Evolutionary conservation across 2,797 vertebrate species (phyloP).

Genomic region (Poeciliopsis infans): DNA sequence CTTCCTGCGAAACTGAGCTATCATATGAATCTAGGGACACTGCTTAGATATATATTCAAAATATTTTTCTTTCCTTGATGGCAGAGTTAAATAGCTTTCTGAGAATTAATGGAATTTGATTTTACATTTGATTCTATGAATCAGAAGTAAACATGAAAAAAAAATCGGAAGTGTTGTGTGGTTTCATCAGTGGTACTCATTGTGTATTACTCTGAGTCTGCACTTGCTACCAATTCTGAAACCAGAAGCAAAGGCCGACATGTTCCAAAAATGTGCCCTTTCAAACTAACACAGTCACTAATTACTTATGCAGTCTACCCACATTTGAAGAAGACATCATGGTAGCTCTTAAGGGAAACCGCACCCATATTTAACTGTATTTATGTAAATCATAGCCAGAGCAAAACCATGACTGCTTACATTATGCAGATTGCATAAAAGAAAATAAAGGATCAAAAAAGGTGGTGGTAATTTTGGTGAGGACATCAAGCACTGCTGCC

Average conservation of each 20-base stretch:
- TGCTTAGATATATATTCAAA: neutral
- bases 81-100: neutral
- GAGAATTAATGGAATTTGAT: neutral
- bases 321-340: neutral
- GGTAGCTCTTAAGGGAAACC: neutral
- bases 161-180: no score
- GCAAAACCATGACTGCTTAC: neutral
- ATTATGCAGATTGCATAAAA: neutral
- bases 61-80: neutral
- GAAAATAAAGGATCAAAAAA: neutral
- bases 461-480: neutral
- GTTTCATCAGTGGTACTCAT: neutral
- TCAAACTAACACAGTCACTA: neutral
- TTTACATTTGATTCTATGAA: neutral
- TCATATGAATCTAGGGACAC: neutral
- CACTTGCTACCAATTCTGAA: neutral
- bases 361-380: neutral
- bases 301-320: neutral
- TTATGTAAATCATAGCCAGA: neutral
- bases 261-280: neutral
- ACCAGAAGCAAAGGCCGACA: neutral
- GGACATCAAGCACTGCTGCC: neutral
- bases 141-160: no score
- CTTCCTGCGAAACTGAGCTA: neutral
- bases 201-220: neutral